Base-by-base conservation (phyloP, 2,113 vertebrate species). In the Rhinichthys klamathensis region DNA sequence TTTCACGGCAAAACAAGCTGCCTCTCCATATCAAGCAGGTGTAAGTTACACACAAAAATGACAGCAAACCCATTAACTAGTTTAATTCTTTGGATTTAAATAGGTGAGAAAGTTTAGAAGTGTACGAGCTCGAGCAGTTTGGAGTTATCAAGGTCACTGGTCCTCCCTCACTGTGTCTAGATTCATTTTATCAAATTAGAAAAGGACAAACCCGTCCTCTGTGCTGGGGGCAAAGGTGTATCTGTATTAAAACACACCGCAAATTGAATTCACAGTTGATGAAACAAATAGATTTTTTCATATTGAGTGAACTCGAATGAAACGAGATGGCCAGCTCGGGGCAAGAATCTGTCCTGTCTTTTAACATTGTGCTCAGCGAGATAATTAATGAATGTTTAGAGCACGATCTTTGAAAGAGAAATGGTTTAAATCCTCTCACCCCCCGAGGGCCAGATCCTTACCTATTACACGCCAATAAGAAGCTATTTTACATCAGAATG, bases 231-330 rank as follows among this genome's bases (percentile, higher is more conserved):
- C 93, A 92, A 94, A 94, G 93, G 94, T 94, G 92, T 87, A 80
- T 92, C 90, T 91, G 90, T 92, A 94, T 94, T 94, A 93, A 92
- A 90, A 72, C 58, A 87, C 73, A 87, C 84, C 88, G 90, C 90
- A 95, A 94, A 94, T 94, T 95, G 91, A 94, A 94, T 94, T 94
- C 91, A 94, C 93, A 94, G 92, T 94, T 92, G 91, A 94, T 94
- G 92, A 94, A 94, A 94, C 93, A 95, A 94, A 94, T 92, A 92
- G 89, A 93, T 94, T 93, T 92, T 63, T 73, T 84, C 72, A 61
- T 65, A 81, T 76, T 91, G 92, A 88, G 91, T 92, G 91, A 92
- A 92, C 87, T 88, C 91, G 69, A 90, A 90, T 90, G 93, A 93
- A 92, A 94, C 90, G 60, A 41, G 87, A 86, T 93, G 92, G 91